Percentiles rank a stretch among this genome's conserved stretches.
Evolutionary conservation across 35 echinoderm and acorn worm species (phyloP).

Genomic region (Strongylocentrotus purpuratus): DNA sequence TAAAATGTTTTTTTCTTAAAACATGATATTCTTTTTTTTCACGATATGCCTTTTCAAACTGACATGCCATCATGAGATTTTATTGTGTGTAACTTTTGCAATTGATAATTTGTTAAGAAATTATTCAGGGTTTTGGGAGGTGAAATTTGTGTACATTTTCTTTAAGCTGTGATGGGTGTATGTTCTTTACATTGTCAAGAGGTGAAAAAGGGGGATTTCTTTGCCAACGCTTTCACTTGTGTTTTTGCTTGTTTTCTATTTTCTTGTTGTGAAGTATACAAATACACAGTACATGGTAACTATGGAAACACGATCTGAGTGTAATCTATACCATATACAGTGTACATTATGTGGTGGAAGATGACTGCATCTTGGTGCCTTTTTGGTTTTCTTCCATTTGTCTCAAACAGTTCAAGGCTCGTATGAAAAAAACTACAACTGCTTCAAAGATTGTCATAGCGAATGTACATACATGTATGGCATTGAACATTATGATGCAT

Average conservation of each 20-base stretch:
- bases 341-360: background rate
- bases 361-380: background rate
- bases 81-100: background rate
- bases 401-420: background rate
- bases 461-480: too few relatives aligned
- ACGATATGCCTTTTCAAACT: background rate
- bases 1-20: background rate
- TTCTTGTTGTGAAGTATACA: background rate
- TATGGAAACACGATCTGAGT: background rate
- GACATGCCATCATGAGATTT: background rate
- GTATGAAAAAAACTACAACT: too few relatives aligned
- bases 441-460: too few relatives aligned
- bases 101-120: background rate
- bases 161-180: background rate
- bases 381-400: background rate
- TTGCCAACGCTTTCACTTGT: background rate
- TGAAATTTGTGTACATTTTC: background rate
- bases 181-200: background rate
- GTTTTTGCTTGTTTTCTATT: background rate
- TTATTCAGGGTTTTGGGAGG: background rate
- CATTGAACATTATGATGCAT: too few relatives aligned
- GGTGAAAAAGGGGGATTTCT: background rate
- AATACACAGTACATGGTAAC: too few relatives aligned
- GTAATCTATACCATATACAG: background rate
- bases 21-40: background rate